A percentile compares a stretch with the other conserved stretches of the same genome.
These are phyloP conservation scores for Piliocolobus tephrosceles DNA, from an alignment of 2,113 vertebrate genomes.

Conservation along the genomic window DNA sequence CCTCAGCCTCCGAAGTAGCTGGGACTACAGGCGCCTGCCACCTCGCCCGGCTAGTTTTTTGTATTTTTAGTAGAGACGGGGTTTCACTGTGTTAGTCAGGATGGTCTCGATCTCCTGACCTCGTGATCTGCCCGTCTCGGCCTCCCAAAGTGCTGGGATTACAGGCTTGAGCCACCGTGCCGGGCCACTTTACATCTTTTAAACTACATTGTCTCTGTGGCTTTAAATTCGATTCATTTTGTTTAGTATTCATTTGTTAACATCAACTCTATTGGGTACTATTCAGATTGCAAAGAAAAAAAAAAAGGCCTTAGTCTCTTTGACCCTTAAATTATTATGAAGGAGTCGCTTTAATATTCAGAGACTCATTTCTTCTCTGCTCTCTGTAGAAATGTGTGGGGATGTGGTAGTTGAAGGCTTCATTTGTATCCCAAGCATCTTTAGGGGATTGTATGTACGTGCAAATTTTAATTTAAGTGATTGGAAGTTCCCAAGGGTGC, in stretches of 20 bases:
- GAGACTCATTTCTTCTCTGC: background rate
- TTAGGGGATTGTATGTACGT: background rate
- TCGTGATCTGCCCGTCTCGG: too few relatives aligned
- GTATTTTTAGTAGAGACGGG: too few relatives aligned
- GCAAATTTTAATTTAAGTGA: constrained; percentile 46
- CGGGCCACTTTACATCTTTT: background rate
- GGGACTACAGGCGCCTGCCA: too few relatives aligned
- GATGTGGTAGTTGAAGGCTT: background rate
- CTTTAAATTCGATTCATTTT: background rate
- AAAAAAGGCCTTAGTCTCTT: background rate
- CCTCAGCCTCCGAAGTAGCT: too few relatives aligned
- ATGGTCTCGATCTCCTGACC: too few relatives aligned
- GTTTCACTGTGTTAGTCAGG: too few relatives aligned
- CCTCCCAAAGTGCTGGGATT: too few relatives aligned
- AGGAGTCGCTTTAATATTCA: background rate
- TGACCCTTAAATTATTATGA: constrained; percentile 34
- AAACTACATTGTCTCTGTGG: background rate
- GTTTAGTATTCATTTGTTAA: background rate
- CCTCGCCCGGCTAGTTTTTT: too few relatives aligned
- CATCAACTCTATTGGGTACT: background rate
- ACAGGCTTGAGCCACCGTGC: too few relatives aligned
- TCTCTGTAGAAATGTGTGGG: background rate
- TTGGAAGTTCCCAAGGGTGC: background rate
- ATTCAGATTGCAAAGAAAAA: background rate
- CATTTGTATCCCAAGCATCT: background rate